Evolutionary conservation across 2,797 vertebrate genomes (phyloP).

Genomic region (Anableps anableps): DNA sequence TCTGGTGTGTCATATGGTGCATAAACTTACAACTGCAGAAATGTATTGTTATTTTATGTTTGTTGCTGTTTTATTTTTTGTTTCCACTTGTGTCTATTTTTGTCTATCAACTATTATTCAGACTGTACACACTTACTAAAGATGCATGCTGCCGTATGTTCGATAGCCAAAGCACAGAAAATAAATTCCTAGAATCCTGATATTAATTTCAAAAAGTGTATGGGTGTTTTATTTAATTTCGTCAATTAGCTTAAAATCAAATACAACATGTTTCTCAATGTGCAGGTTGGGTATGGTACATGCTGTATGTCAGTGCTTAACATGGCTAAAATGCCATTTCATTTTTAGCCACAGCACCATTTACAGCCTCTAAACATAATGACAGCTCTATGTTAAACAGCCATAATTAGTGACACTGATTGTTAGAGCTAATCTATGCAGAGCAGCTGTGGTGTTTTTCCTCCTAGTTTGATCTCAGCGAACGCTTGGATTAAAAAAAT

Average conservation of each 20-base stretch:
- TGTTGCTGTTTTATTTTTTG: not conserved
- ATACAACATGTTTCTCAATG: slow-evolving; percentile 3
- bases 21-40: not conserved
- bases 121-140: too few species aligned
- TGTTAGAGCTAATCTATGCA: slow-evolving; percentile 77
- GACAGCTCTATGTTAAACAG: slow-evolving; percentile 77
- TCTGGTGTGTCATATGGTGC: not conserved
- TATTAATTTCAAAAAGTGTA: not conserved
- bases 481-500: slow-evolving; percentile 38
- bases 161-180: not conserved
- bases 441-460: slow-evolving; percentile 74
- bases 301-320: slow-evolving; percentile 23
- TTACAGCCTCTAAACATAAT: slow-evolving; percentile 72
- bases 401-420: slow-evolving; percentile 75
- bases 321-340: slow-evolving; percentile 53
- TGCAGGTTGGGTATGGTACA: not conserved
- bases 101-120: not conserved
- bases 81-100: not conserved
- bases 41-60: too few species aligned
- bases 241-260: not conserved
- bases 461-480: slow-evolving; percentile 69
- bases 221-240: not conserved
- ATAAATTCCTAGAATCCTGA: not conserved
- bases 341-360: slow-evolving; percentile 64
- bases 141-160: not conserved